A percentile compares a stretch with the other conserved stretches of the same genome.
Evolutionary conservation across 2,113 vertebrate species (phyloP).

Genomic region (Clarias macrocephalus): DNA sequence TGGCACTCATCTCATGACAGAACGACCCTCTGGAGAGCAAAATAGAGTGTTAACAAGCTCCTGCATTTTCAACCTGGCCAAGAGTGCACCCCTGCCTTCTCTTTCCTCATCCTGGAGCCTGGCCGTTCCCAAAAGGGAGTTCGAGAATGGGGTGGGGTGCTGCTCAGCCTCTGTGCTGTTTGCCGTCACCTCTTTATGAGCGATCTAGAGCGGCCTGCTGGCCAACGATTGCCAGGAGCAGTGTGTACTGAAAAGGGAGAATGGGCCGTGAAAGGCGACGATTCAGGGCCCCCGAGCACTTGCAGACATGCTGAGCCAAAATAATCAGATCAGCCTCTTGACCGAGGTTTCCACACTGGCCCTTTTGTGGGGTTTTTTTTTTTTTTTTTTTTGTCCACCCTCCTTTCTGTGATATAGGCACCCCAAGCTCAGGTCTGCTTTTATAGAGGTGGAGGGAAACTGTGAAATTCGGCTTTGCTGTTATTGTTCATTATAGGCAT

Average conservation of each 20-base stretch:
- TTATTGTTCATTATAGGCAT: constrained; percentile 20
- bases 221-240: constrained; percentile 65
- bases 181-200: constrained; percentile 58
- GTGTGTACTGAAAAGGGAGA: constrained; percentile 66
- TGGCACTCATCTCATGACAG: constrained; percentile 44
- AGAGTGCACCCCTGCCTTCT: background rate
- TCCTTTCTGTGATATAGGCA: constrained; percentile 9
- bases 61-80: constrained; percentile 51
- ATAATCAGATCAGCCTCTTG: constrained; percentile 77
- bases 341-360: constrained; percentile 66
- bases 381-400: background rate
- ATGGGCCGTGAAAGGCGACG: constrained; percentile 72
- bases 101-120: background rate
- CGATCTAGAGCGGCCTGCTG: constrained; percentile 54
- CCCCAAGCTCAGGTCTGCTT: constrained; percentile 19
- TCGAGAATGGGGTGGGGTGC: background rate
- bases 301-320: constrained; percentile 66
- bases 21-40: constrained; percentile 53
- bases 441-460: background rate
- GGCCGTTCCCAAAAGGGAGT: constrained; percentile 4
- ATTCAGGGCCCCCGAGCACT: constrained; percentile 70
- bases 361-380: constrained; percentile 68
- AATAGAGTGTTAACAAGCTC: constrained; percentile 62
- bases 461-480: background rate
- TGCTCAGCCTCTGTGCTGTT: constrained; percentile 35